phyloP scores from a whole-genome alignment of 2,113 vertebrate genomes.

The Anoura caudifer region DNA sequence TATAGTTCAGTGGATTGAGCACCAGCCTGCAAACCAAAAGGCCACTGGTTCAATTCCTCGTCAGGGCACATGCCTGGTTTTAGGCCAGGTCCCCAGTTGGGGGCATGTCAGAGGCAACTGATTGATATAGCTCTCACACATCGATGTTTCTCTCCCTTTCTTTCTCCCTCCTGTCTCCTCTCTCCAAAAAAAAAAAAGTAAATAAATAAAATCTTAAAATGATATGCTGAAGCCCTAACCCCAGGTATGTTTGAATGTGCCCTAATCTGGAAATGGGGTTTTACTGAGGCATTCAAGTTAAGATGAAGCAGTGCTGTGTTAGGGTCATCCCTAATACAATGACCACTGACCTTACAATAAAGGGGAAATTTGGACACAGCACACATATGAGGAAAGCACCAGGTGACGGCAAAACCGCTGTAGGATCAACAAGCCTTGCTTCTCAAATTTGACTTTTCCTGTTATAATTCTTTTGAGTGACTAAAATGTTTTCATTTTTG shows the following conservation, averaged over 20 bases:
- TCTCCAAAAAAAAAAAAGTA: too few species aligned
- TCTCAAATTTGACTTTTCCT: not conserved
- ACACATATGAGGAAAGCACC: not conserved
- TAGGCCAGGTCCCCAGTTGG: too few species aligned
- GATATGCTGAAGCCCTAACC: not conserved
- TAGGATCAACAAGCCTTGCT: not conserved
- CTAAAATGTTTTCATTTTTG: not conserved
- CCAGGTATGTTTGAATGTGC: not conserved
- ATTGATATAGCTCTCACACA: too few species aligned
- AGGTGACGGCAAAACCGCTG: not conserved
- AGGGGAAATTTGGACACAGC: not conserved
- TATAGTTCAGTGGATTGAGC: too few species aligned
- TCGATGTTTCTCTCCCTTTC: too few species aligned
- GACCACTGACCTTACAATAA: not conserved
- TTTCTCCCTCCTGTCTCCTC: too few species aligned
- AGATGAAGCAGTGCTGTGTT: not conserved
- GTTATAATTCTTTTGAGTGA: not conserved
- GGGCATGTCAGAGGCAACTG: too few species aligned
- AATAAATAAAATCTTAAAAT: not conserved
- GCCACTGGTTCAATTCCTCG: too few species aligned
- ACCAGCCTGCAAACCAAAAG: too few species aligned
- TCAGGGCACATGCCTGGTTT: too few species aligned
- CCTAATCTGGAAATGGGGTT: not conserved
- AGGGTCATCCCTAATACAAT: not conserved
- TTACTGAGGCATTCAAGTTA: not conserved